Conservation (phyloP, 37 sponge, comb jelly and placozoan genomes). For the Cladorhizidae sp. region DNA sequence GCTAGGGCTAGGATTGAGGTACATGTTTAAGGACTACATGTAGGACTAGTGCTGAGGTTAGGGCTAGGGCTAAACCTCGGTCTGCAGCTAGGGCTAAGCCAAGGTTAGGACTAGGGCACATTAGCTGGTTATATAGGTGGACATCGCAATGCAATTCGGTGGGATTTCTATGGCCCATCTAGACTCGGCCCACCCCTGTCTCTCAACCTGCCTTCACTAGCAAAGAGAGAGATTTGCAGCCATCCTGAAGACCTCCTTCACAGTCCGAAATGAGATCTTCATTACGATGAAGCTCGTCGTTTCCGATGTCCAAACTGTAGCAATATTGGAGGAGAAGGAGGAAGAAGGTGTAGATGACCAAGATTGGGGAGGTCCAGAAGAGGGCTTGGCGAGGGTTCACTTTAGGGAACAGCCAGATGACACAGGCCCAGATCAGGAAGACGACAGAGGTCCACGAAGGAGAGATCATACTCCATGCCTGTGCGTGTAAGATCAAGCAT, state of each 20-base stretch:
- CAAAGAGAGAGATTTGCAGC: slow-evolving; percentile 19
- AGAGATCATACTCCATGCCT: slow-evolving; percentile 75
- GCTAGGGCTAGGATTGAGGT: too few relatives aligned
- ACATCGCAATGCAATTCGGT: too few relatives aligned
- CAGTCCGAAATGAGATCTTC: slow-evolving; percentile 6
- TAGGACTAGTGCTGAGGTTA: too few relatives aligned
- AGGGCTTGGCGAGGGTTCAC: slow-evolving; percentile 36
- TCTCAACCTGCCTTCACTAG: slow-evolving; percentile 19
- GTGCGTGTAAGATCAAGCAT: not conserved
- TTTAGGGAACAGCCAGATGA: slow-evolving; percentile 71
- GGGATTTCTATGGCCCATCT: too few relatives aligned
- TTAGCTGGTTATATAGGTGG: too few relatives aligned
- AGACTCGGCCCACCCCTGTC: not conserved
- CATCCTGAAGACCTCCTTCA: not conserved
- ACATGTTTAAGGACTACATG: too few relatives aligned
- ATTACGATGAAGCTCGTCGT: not conserved
- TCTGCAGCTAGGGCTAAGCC: too few relatives aligned
- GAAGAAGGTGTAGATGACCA: slow-evolving; percentile 43
- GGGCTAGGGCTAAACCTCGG: too few relatives aligned
- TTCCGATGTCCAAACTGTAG: slow-evolving; percentile 47
- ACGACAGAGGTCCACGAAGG: slow-evolving; percentile 68
- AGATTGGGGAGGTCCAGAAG: slow-evolving; percentile 57
- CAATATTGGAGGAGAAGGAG: slow-evolving; percentile 63
- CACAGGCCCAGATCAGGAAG: slow-evolving; percentile 72
- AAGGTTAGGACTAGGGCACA: too few relatives aligned